phyloP scores from a whole-genome alignment of 2,113 vertebrate genomes.

The Sceloporus undulatus region DNA sequence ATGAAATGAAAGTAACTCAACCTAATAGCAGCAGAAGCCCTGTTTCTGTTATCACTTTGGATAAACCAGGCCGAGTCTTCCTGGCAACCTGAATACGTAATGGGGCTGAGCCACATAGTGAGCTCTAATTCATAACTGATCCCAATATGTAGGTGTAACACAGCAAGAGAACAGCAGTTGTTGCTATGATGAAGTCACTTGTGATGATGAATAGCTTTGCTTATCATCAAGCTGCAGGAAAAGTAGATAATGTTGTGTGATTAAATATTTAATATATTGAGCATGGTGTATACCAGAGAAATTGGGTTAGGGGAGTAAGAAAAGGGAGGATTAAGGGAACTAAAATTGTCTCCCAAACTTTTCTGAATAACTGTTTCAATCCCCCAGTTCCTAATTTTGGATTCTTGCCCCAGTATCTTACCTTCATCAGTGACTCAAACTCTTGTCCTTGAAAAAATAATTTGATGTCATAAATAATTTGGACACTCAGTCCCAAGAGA shows the following conservation, averaged over 20 bases:
- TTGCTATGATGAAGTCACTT: not conserved
- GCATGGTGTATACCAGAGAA: not conserved
- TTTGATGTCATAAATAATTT: slow-evolving; percentile 27
- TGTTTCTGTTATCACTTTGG: not conserved
- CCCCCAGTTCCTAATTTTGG: not conserved
- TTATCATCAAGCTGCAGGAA: slow-evolving; percentile 1
- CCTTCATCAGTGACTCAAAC: not conserved
- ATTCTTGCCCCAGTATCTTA: not conserved
- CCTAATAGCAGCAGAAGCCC: not conserved
- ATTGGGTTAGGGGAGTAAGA: not conserved
- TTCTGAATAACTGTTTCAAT: not conserved
- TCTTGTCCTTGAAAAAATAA: slow-evolving; percentile 19
- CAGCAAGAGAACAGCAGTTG: not conserved
- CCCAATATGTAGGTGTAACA: not conserved
- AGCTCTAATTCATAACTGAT: not conserved
- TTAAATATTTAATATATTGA: slow-evolving; percentile 5
- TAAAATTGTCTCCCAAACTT: not conserved
- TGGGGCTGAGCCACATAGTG: not conserved
- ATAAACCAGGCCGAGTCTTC: not conserved
- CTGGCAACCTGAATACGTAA: not conserved
- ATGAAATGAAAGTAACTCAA: too few species aligned
- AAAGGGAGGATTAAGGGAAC: not conserved
- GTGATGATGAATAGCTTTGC: not conserved
- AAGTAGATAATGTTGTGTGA: slow-evolving; percentile 19
- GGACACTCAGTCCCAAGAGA: not conserved